These are phyloP conservation scores for Agriotes lineatus DNA, from an alignment of 2,888 invertebrate species.

Conservation along the genomic window DNA sequence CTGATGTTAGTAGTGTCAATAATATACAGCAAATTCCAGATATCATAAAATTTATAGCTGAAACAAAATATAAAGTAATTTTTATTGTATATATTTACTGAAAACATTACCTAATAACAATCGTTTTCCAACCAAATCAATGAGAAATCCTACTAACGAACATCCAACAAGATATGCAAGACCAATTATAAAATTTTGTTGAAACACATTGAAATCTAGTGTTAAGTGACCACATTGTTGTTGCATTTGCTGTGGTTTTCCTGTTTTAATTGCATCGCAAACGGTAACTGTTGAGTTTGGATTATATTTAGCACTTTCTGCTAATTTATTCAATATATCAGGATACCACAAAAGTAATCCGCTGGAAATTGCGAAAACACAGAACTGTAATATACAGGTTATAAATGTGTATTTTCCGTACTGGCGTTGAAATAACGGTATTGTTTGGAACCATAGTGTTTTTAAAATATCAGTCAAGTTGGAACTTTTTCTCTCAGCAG, in stretches of 20 bases:
- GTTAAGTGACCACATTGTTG: slow-evolving; percentile 19
- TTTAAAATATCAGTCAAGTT: background rate
- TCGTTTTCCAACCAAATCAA: slow-evolving; percentile 46
- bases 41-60: slow-evolving; percentile 30
- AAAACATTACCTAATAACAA: slow-evolving; percentile 44
- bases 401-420: slow-evolving; percentile 49
- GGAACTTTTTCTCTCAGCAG: background rate
- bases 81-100: background rate
- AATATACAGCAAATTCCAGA: slow-evolving; percentile 27
- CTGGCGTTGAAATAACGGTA: slow-evolving; percentile 47
- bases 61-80: slow-evolving; percentile 7
- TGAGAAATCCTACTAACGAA: slow-evolving; percentile 38
- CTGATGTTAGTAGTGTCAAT: slow-evolving; percentile 42
- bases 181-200: slow-evolving; percentile 46
- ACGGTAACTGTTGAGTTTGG: slow-evolving; percentile 46
- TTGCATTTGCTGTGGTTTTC: background rate
- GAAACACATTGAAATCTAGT: slow-evolving; percentile 43
- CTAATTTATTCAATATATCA: slow-evolving; percentile 53
- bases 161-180: slow-evolving; percentile 45
- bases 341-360: slow-evolving; percentile 57
- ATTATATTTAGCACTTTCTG: slow-evolving; percentile 36
- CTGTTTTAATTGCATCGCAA: slow-evolving; percentile 49
- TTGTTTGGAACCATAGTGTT: slow-evolving; percentile 48
- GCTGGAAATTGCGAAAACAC: slow-evolving; percentile 51
- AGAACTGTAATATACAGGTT: slow-evolving; percentile 51